A percentile compares a stretch with the other conserved stretches of the same genome.
Conservation (phyloP, 2,797 vertebrate genomes). For the Centroberyx gerrardi region DNA sequence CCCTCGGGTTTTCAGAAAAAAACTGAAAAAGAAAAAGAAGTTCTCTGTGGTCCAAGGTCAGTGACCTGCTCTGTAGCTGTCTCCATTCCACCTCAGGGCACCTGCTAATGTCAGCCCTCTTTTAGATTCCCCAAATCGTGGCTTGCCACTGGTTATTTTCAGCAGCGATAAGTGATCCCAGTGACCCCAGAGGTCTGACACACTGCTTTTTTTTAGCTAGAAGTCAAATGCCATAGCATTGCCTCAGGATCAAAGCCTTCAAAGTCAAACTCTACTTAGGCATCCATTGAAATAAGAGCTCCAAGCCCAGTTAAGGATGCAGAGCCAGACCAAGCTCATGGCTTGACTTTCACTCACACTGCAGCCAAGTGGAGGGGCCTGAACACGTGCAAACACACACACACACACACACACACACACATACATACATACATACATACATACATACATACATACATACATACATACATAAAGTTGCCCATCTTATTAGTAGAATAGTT, state of each 20-base stretch:
- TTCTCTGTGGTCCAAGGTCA: slow-evolving; percentile 87
- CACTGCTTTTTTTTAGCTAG: slow-evolving; percentile 83
- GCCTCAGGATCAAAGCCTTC: slow-evolving; percentile 88
- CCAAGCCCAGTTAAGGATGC: slow-evolving; percentile 79
- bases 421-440: slow-evolving; percentile 26
- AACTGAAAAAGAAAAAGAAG: slow-evolving; percentile 75
- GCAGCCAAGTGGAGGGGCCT: slow-evolving; percentile 66
- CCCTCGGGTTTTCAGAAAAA: slow-evolving; percentile 77
- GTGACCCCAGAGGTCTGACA: slow-evolving; percentile 87
- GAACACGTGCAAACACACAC: slow-evolving; percentile 15
- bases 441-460: slow-evolving; percentile 13
- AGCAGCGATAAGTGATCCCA: slow-evolving; percentile 86
- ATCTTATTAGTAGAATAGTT: no score
- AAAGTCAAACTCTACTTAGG: slow-evolving; percentile 89
- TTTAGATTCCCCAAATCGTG: slow-evolving; percentile 81
- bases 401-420: slow-evolving; percentile 5
- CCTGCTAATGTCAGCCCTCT: slow-evolving; percentile 85
- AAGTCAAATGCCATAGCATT: slow-evolving; percentile 89
- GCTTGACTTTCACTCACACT: slow-evolving; percentile 76
- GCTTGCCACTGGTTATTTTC: slow-evolving; percentile 89
- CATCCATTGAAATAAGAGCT: slow-evolving; percentile 88
- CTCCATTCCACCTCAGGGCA: slow-evolving; percentile 87
- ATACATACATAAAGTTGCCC: no score
- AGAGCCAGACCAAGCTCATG: slow-evolving; percentile 75
- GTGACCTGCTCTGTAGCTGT: slow-evolving; percentile 87